phyloP scores from a whole-genome alignment of 2,888 invertebrate species.

The Sicus ferrugineus region DNA sequence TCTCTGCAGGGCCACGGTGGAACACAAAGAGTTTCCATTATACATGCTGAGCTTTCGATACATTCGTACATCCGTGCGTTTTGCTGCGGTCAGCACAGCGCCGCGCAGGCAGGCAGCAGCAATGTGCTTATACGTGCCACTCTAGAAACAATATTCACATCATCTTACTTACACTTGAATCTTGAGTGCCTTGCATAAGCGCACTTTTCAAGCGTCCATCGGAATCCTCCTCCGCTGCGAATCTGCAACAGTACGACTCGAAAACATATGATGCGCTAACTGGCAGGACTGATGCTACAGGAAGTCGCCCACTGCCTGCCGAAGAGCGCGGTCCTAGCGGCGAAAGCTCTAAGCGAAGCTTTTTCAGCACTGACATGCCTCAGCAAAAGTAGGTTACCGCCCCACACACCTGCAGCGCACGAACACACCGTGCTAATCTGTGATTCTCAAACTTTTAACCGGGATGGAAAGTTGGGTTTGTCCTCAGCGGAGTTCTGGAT shows the following conservation, averaged over 20 bases:
- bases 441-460: too few species aligned
- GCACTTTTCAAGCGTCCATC: slow-evolving; percentile 40
- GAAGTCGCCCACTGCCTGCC: slow-evolving; percentile 37
- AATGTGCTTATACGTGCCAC: slow-evolving; percentile 21
- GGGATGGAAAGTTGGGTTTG: too few species aligned
- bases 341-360: slow-evolving; percentile 28
- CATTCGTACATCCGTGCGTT: slow-evolving; percentile 6
- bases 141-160: slow-evolving; percentile 17
- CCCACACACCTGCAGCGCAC: background rate
- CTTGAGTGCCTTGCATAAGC: slow-evolving; percentile 41
- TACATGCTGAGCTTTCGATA: background rate
- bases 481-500: too few species aligned
- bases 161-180: slow-evolving; percentile 21
- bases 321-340: slow-evolving; percentile 25
- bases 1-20: background rate
- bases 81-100: slow-evolving; percentile 27
- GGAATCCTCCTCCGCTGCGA: slow-evolving; percentile 44
- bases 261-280: slow-evolving; percentile 53
- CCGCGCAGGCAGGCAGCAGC: slow-evolving; percentile 9
- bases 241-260: slow-evolving; percentile 54
- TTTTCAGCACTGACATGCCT: slow-evolving; percentile 6
- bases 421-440: too few species aligned
- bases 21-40: slow-evolving; percentile 6
- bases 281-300: slow-evolving; percentile 30
- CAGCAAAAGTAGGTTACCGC: slow-evolving; percentile 18